Percentiles rank a stretch among this genome's conserved stretches.
phyloP scores from a whole-genome alignment of 1,140 invertebrate genomes.

The Phthorimaea operculella region DNA sequence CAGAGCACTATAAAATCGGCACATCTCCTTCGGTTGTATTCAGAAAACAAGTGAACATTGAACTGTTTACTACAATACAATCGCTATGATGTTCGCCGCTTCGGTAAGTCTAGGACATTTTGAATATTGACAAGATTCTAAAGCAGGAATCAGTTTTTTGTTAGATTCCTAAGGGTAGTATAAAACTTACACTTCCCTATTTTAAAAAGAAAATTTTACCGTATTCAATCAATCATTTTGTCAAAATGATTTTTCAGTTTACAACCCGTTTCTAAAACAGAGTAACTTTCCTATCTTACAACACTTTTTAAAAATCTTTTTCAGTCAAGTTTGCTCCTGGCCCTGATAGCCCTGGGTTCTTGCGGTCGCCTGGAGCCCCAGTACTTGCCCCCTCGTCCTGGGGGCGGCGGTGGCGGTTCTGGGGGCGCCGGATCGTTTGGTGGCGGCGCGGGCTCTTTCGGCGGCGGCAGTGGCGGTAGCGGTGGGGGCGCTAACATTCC shows the following conservation, averaged over 20 bases:
- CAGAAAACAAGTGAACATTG: conserved; percentile 37
- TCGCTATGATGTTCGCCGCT: conserved; percentile 28
- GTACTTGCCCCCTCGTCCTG: conserved; percentile 46
- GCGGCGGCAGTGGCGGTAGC: conserved; percentile 17
- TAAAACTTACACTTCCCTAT: too few species aligned
- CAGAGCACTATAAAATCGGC: conserved; percentile 61
- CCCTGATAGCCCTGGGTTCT: conserved; percentile 32
- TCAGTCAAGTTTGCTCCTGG: conserved; percentile 36
- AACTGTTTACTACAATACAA: conserved; percentile 24
- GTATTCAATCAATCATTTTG: too few species aligned
- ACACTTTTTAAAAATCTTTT: too few species aligned
- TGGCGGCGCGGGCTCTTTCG: conserved; percentile 9
- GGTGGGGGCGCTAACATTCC: conserved; percentile 56
- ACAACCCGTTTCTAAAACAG: too few species aligned
- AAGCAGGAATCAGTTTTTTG: too few species aligned
- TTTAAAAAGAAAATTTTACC: too few species aligned
- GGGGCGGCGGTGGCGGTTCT: conserved; percentile 29
- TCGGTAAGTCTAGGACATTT: conserved; percentile 29
- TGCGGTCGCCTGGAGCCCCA: conserved; percentile 53
- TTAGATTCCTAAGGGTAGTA: too few species aligned
- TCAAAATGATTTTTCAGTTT: too few species aligned
- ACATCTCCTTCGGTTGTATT: conserved; percentile 55
- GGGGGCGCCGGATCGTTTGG: conserved; percentile 11
- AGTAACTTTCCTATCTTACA: too few species aligned
- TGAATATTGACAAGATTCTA: too few species aligned